phyloP scores from a whole-genome alignment of 2,113 vertebrate genomes.

The human (Homo sapiens) region GRCh38 chr7:420501-421000 shows the following conservation, averaged over 20 bases:
- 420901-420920: fast-evolving
- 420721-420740: slow-evolving; percentile 51
- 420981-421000: not conserved
- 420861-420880: not conserved
- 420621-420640: slow-evolving; percentile 58
- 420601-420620: slow-evolving; percentile 60
- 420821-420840: not conserved
- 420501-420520: too few species aligned
- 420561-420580: slow-evolving; percentile 73
- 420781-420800: not conserved
- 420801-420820: not conserved
- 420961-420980: not conserved
- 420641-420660: slow-evolving; percentile 57
- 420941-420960: not conserved
- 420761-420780: too few species aligned
- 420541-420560: slow-evolving; percentile 75
- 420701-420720: not conserved
- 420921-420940: fast-evolving
- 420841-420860: too few species aligned
- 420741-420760: not conserved
- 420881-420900: fast-evolving
- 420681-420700: slow-evolving; percentile 47
- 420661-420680: not conserved
- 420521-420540: not conserved
- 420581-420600: slow-evolving; percentile 79